These are phyloP conservation scores for Calliopum simillimum DNA, from an alignment of 2,888 invertebrate genomes.

Conservation along the genomic window DNA sequence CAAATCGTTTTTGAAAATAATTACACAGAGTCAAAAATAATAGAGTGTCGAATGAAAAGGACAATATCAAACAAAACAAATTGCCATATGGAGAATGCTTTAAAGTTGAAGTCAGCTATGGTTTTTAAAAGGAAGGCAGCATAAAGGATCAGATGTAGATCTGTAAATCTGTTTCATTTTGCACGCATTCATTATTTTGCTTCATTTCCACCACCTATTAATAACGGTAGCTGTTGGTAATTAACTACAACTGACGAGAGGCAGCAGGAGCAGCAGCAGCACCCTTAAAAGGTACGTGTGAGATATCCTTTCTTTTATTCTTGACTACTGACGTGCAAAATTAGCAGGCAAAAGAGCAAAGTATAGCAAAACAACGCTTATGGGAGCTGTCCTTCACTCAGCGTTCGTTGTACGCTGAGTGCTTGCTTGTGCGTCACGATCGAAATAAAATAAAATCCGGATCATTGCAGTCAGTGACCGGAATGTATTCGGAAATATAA, in stretches of 20 bases:
- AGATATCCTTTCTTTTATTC: neutral
- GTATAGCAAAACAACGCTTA: neutral
- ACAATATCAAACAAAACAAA: conserved; percentile 22
- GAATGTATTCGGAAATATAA: neutral
- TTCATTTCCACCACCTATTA: conserved; percentile 25
- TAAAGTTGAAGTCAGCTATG: neutral
- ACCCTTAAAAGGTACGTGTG: neutral
- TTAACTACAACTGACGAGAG: conserved; percentile 16
- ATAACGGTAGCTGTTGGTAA: conserved; percentile 15
- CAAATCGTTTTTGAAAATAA: conserved; percentile 44
- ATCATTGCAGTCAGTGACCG: neutral
- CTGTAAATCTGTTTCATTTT: conserved; percentile 6
- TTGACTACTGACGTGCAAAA: conserved; percentile 22
- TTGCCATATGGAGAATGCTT: conserved; percentile 23
- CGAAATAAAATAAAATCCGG: conserved; percentile 23
- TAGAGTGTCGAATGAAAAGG: conserved; percentile 28
- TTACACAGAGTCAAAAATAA: conserved; percentile 39
- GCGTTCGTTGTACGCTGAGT: conserved; percentile 15
- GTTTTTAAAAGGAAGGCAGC: conserved; percentile 11
- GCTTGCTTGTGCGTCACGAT: conserved; percentile 17
- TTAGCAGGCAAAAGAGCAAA: conserved; percentile 8
- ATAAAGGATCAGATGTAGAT: neutral
- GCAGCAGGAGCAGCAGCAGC: too few species aligned
- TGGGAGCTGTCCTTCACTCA: conserved; percentile 1
- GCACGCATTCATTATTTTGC: conserved; percentile 16